Evolutionary conservation across 2,888 invertebrate species (phyloP).

Genomic region (Cyclophora albipunctata): DNA sequence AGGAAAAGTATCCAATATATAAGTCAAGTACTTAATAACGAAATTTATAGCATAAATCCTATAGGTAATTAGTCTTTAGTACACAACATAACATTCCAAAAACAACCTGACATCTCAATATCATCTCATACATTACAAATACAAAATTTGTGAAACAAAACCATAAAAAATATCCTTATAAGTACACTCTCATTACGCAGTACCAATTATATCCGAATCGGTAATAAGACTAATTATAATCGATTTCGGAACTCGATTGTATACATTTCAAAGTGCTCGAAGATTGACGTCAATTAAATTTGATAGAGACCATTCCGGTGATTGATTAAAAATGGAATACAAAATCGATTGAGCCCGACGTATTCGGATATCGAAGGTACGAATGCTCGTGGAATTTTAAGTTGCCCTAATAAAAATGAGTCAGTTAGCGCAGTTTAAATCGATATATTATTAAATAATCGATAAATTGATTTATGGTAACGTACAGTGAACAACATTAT

Average conservation of each 20-base stretch:
- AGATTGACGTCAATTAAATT: constrained; percentile 64
- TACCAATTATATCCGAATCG: too few relatives aligned
- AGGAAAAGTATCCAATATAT: too few relatives aligned
- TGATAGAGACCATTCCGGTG: constrained; percentile 57
- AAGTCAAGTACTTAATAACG: too few relatives aligned
- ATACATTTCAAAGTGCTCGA: constrained; percentile 41
- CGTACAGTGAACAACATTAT: constrained; percentile 28
- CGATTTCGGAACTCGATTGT: constrained; percentile 27
- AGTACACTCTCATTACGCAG: constrained; percentile 11
- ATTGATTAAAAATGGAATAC: constrained; percentile 61
- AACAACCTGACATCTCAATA: constrained; percentile 5
- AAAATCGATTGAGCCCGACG: constrained; percentile 35
- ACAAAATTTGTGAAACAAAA: constrained; percentile 5
- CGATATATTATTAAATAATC: constrained; percentile 24
- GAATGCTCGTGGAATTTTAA: constrained; percentile 38
- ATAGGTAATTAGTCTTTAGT: too few relatives aligned
- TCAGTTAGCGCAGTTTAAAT: constrained; percentile 25
- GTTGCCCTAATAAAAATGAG: constrained; percentile 33
- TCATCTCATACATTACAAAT: constrained; percentile 5
- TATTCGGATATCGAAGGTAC: constrained; percentile 15
- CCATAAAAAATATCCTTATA: neutral
- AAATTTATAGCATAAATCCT: too few relatives aligned
- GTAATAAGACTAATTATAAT: constrained; percentile 14
- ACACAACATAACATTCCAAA: too few relatives aligned
- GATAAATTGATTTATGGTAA: constrained; percentile 18